phyloP scores from a whole-genome alignment of 2,113 vertebrate species.

The Forbesichthys papilliferus region DNA sequence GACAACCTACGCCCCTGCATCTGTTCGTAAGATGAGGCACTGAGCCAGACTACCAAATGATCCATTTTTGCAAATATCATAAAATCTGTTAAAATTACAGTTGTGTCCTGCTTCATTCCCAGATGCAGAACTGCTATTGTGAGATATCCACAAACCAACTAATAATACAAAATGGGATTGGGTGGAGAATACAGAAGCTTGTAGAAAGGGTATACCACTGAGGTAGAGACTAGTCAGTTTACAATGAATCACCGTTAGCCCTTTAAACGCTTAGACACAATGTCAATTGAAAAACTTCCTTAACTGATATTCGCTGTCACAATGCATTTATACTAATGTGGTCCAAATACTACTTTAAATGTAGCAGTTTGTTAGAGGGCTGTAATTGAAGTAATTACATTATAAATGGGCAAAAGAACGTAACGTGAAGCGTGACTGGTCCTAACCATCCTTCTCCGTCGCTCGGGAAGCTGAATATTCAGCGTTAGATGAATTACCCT shows the following conservation, averaged over 20 bases:
- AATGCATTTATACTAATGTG: neutral
- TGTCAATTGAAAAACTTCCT: neutral
- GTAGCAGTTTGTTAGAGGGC: neutral
- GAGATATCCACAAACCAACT: no score
- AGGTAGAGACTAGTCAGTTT: neutral
- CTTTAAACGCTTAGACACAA: neutral
- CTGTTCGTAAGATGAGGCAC: no score
- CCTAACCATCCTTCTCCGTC: conserved; percentile 19
- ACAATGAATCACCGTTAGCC: neutral
- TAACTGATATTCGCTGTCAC: neutral
- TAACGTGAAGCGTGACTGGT: conserved; percentile 9
- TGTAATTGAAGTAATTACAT: conserved; percentile 12
- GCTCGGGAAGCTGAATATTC: conserved; percentile 40
- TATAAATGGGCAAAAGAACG: conserved; percentile 12
- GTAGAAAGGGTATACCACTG: neutral
- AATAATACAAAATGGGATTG: no score
- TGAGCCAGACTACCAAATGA: no score
- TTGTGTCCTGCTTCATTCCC: no score
- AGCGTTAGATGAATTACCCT: conserved; percentile 49
- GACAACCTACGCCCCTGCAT: no score
- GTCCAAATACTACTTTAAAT: neutral
- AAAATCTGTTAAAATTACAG: no score
- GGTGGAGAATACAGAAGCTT: no score
- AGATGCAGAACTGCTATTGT: no score
- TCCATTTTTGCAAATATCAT: no score